Evolutionary conservation across 2,888 invertebrate species (phyloP).

Genomic region (Pseudococcus jackbeardsleyi): DNA sequence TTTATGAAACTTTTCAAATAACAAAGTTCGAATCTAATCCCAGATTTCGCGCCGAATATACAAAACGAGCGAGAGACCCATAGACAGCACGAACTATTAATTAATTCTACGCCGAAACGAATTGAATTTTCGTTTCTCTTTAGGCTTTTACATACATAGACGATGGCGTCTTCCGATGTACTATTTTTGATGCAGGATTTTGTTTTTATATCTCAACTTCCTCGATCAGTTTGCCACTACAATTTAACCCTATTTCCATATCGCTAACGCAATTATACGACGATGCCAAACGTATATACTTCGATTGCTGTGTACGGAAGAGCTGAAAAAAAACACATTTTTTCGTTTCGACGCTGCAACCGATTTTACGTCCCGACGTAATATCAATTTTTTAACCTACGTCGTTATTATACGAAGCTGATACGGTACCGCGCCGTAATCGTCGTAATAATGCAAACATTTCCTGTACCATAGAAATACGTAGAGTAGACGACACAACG

Average conservation of each 20-base stretch:
- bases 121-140: constrained; percentile 47
- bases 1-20: constrained; percentile 55
- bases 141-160: not conserved
- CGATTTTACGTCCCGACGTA: not conserved
- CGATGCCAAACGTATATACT: not conserved
- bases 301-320: not conserved
- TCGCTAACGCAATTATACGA: not conserved
- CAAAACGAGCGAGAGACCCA: not conserved
- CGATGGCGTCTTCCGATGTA: not conserved
- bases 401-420: not conserved
- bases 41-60: constrained; percentile 31
- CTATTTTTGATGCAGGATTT: not conserved
- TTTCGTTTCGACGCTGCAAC: not conserved
- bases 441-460: constrained; percentile 26
- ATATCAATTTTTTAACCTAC: not conserved
- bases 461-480: constrained; percentile 8
- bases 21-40: constrained; percentile 44
- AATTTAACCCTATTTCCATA: not conserved
- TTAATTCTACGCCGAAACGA: constrained; percentile 29
- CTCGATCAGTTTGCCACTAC: not conserved
- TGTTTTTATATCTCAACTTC: constrained; percentile 1
- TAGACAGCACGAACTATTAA: not conserved
- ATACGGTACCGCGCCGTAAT: not conserved
- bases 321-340: constrained; percentile 28
- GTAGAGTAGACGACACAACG: not conserved